Evolutionary conservation across 2,797 vertebrate species (phyloP), one percentile per base, ranked within the genome.

Genomic region (Acridotheres tristis): DNA sequence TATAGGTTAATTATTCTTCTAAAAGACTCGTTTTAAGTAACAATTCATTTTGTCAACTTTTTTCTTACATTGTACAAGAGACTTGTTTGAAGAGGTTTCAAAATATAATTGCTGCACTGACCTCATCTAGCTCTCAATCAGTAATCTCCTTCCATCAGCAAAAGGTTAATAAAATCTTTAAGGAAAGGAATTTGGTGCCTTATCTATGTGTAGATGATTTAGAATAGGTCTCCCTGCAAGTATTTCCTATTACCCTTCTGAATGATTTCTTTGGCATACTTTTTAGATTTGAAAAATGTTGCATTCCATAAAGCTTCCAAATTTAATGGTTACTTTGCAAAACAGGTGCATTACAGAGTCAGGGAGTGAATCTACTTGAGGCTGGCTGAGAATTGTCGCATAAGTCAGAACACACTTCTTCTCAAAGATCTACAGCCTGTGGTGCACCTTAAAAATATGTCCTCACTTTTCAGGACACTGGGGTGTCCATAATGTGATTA

Each of bases 91-190:
- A 97, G 89, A 92, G 91, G 91, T 97, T 96, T 97, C 29, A 26
- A 96, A 96, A 96, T 94, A 93, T 97, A 97, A 97, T 98, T 98
- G 97, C 96, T 93, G 63, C 55, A 85, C 40, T 97, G 96, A 97
- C 96, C 96, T 97, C 97, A 97, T 97, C 94, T 97, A 96, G 92
- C 91, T 94, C 95, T 97, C 96, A 97, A 97, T 97, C 96, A 97
- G 94, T 94, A 97, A 97, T 98, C 97, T 96, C 93, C 94, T 97
- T 96, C 96, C 87, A 97, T 95, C 82, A 96, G 96, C 96, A 96
- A 97, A 97, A 98, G 97, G 97, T 98, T 98, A 98, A 98, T 97
- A 97, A 97, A 97, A 97, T 96, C 88, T 97, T 95, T 96, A 94
- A 96, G 95, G 93, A 90, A 87, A 95, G 88, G 89, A 90, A 93